Base-by-base conservation (phyloP, 2,888 invertebrate genomes). In the Melanostoma scalare region DNA sequence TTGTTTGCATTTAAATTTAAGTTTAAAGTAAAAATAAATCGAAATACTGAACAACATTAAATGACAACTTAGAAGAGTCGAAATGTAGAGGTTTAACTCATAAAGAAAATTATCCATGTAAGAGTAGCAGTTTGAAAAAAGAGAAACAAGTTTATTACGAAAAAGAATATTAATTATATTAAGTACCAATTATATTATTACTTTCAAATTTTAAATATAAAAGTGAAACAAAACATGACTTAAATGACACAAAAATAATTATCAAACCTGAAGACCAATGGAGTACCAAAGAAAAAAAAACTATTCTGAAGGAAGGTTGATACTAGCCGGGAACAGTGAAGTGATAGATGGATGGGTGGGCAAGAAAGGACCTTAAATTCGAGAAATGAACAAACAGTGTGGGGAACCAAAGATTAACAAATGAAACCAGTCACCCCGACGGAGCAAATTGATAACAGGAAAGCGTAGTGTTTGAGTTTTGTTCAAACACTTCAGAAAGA, bases 51-150 rank as follows among this genome's bases (percentile, higher is more conserved):
- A 77, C 65, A 40, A 48, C 48, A 44, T 36, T 75, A 52, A 50
- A 67, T 53, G 46, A 69, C 46, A 81, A 65, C 31, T 84, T 75
- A 84, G 75, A 84, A 63, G 71, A 84, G 79, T 71, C 79, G 84
- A 84, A 67, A 79, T 79, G 84, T 84, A 84, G 84, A 84, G 84
- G 84, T 79, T 84, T 65, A 76, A 75, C 50, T 63, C 56, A 58
- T 69, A 79, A 68, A 58, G 35, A 78, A 38, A 65, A 44, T 3
- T 20, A 50, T 44, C 71, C 71, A 84, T 71, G 50, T 79, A 84
- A 84, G 84, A 77, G 84, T 84, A 84, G 84, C 84, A 84, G 84
- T 75, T 84, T 84, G 75, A 84, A 65, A 67, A 58, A n/a, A n/a
- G 30, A 69, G 61, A 40, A 44, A 53, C 50, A 46, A 60, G 46